Percentiles rank a stretch among this genome's conserved stretches.
phyloP scores from a whole-genome alignment of 2,797 vertebrate species.

The Hephaestus fuliginosus region DNA sequence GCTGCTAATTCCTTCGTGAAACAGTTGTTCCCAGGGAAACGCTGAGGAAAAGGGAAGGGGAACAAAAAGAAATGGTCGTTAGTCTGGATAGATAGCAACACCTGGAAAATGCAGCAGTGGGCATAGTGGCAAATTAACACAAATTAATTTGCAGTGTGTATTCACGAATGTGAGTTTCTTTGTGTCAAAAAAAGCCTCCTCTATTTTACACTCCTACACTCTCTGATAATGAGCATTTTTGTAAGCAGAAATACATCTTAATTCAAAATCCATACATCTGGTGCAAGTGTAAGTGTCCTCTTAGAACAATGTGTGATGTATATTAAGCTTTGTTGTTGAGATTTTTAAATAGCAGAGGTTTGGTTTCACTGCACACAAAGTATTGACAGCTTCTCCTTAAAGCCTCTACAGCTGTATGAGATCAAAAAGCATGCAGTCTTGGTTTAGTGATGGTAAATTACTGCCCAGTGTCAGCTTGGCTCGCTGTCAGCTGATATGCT shows the following conservation, averaged over 20 bases:
- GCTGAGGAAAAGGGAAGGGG: neutral
- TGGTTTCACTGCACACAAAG: slow-evolving; percentile 3
- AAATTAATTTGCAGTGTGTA: slow-evolving; percentile 3
- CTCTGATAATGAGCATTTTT: slow-evolving; percentile 13
- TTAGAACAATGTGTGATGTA: neutral
- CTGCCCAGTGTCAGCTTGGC: slow-evolving; percentile 40
- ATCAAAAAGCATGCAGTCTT: slow-evolving; percentile 1
- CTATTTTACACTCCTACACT: slow-evolving; percentile 4
- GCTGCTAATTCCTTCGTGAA: slow-evolving; percentile 12
- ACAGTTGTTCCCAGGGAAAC: slow-evolving; percentile 32
- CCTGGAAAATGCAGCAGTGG: slow-evolving; percentile 8
- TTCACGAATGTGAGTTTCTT: slow-evolving; percentile 6
- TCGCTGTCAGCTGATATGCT: slow-evolving; percentile 59
- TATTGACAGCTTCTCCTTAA: neutral
- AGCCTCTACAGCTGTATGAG: neutral
- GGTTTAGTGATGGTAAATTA: slow-evolving; percentile 30
- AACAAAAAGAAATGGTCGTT: neutral
- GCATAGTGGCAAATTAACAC: slow-evolving; percentile 17
- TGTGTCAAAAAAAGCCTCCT: neutral
- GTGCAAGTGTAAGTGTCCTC: neutral
- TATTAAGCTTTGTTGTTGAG: neutral
- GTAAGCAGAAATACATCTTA: slow-evolving; percentile 9
- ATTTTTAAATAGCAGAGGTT: neutral
- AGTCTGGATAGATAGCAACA: slow-evolving; percentile 30
- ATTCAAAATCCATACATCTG: slow-evolving; percentile 9